Conservation (phyloP, 2,888 invertebrate species). For the Trichogramma dendrolimi region DNA sequence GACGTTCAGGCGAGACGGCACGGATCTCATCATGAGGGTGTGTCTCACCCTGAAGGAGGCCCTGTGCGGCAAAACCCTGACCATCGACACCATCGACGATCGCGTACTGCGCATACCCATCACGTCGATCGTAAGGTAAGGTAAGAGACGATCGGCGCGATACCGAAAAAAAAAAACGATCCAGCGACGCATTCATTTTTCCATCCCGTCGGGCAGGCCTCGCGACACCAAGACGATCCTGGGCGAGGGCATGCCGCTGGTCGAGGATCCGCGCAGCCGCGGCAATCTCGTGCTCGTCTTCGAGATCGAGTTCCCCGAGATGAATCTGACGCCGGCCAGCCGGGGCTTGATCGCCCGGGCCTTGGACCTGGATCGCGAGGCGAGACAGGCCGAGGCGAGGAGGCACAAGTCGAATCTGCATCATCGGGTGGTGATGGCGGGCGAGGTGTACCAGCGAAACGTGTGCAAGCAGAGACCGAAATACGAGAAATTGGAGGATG, state of each 20-base stretch:
- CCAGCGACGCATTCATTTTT: background rate
- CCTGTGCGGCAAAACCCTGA: conserved; percentile 65
- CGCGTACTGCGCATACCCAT: conserved; percentile 66
- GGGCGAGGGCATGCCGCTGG: conserved; percentile 71
- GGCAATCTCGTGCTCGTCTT: conserved; percentile 72
- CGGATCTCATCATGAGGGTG: conserved; percentile 63
- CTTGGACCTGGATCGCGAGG: background rate
- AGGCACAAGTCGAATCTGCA: background rate
- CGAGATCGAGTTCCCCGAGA: conserved; percentile 56
- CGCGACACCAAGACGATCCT: conserved; percentile 66
- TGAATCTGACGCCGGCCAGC: conserved; percentile 54
- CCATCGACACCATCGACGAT: conserved; percentile 67
- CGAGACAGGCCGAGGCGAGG: background rate
- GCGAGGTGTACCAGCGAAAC: conserved; percentile 19
- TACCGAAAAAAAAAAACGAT: background rate
- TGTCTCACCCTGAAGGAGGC: conserved; percentile 67
- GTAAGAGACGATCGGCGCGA: conserved; percentile 5
- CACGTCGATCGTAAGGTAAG: conserved; percentile 66
- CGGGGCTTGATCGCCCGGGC: conserved; percentile 46
- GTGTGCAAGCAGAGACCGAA: conserved; percentile 5
- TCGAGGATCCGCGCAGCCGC: conserved; percentile 59
- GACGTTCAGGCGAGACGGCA: conserved; percentile 62
- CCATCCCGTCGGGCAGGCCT: conserved; percentile 49
- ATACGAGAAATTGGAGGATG: background rate
- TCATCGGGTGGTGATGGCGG: conserved; percentile 13